Base-by-base conservation (phyloP, 2,888 invertebrate genomes). In the Epiblema foenella region DNA sequence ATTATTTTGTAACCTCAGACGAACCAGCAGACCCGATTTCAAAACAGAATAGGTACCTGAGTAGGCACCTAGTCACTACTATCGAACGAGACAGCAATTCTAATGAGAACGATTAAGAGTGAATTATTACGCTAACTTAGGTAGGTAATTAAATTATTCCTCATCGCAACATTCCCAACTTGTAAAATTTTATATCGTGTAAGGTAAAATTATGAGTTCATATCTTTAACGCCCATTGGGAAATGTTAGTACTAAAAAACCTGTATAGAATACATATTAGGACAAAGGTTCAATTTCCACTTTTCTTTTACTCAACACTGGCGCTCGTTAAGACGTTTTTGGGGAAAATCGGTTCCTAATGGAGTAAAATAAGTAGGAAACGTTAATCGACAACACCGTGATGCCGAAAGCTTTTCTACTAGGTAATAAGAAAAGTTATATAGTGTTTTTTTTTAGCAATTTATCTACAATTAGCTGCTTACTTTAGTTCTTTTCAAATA, bases 351-450 rank as follows among this genome's bases (percentile, higher is more conserved):
- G 33, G 49, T 10, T 33, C n/a, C 33, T 62, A 62, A 62, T 62
- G 62, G 62, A 51, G 24, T 24, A 65, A 54, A 65, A 60, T n/a
- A 46, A 56, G n/a, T 29, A 24, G n/a, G 15, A n/a, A 58, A 58
- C 24, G 56, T 15, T 57, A 66, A 66, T 46, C 46, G 49, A 37
- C 66, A 42, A 66, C 7, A 57, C 57, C 49, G n/a, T 66, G 18
- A 15, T 12, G 56, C 18, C 46, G 46, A 57, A 46, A 66, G 46
- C 15, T 49, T 66, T 66, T 57, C 57, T 49, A 33, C 46, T 33
- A 58, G 42, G 57, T 66, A 33, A 49, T 66, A 18, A 52, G 52
- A 49, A 29, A 63, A 24, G 20, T 66, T 49, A 7, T 39, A 56
- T 24, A n/a, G n/a, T n/a, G n/a, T n/a, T n/a, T n/a, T n/a, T n/a